phyloP scores from a whole-genome alignment of 2,888 invertebrate genomes.

The Aquatica leii region DNA sequence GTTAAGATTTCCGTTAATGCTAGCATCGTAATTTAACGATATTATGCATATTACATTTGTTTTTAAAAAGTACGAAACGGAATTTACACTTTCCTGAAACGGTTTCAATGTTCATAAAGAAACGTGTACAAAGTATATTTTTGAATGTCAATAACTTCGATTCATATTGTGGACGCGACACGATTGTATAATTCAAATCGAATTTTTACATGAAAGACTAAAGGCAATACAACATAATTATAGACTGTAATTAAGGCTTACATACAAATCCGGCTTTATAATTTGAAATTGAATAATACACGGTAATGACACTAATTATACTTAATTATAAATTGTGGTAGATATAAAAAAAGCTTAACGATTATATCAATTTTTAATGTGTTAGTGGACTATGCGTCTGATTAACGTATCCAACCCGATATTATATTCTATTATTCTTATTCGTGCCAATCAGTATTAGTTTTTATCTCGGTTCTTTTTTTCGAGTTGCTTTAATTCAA shows the following conservation, averaged over 20 bases:
- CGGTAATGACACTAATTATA: slow-evolving; percentile 15
- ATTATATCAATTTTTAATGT: slow-evolving; percentile 15
- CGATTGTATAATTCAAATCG: too few relatives aligned
- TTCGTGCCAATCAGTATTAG: neutral
- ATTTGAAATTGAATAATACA: slow-evolving; percentile 17
- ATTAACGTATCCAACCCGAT: neutral
- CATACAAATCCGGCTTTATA: slow-evolving; percentile 17
- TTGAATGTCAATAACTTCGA: too few relatives aligned
- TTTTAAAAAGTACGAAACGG: too few relatives aligned
- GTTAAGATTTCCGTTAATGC: too few relatives aligned
- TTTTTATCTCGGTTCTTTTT: too few relatives aligned
- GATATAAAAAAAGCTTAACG: neutral
- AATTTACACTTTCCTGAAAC: too few relatives aligned
- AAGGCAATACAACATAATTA: slow-evolving; percentile 7
- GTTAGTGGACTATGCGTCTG: neutral
- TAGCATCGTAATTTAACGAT: too few relatives aligned
- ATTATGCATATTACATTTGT: too few relatives aligned
- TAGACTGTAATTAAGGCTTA: slow-evolving; percentile 14
- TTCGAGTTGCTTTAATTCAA: too few relatives aligned
- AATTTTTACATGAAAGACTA: neutral
- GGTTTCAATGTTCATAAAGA: too few relatives aligned
- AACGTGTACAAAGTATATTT: too few relatives aligned
- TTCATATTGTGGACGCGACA: too few relatives aligned
- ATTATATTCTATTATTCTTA: neutral
- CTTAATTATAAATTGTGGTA: slow-evolving; percentile 17